Percentiles rank a stretch among this genome's conserved stretches.
Conservation (phyloP, 2,113 vertebrate species). For the Myotis davidii region DNA sequence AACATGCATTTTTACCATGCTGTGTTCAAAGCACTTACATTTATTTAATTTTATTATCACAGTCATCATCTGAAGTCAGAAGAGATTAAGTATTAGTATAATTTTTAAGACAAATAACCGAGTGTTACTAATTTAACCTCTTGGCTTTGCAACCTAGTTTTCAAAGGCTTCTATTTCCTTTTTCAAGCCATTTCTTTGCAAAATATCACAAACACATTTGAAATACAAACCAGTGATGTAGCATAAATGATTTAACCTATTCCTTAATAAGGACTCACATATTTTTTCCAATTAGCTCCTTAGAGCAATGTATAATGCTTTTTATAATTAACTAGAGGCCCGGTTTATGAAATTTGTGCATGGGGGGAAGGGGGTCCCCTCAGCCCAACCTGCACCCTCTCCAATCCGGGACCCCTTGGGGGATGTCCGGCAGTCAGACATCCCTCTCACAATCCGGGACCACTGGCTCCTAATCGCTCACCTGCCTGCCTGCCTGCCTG, state of each 20-base stretch:
- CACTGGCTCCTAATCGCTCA: too few species aligned
- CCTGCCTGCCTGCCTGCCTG: too few species aligned
- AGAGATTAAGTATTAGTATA: neutral
- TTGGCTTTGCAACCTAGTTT: neutral
- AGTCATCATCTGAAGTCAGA: slow-evolving; percentile 19
- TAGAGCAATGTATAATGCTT: neutral
- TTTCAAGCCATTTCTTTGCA: neutral
- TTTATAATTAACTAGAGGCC: neutral
- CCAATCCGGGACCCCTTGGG: too few species aligned
- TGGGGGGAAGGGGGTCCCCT: too few species aligned
- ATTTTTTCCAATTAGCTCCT: neutral
- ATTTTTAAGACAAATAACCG: slow-evolving; percentile 19
- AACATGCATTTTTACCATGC: slow-evolving; percentile 33
- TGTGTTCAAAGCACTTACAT: slow-evolving; percentile 37
- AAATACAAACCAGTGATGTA: neutral
- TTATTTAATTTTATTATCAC: slow-evolving; percentile 38
- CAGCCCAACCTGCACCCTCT: too few species aligned
- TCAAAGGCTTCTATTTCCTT: neutral
- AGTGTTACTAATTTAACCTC: neutral
- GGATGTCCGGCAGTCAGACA: too few species aligned
- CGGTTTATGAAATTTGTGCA: too few species aligned
- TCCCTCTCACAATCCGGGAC: too few species aligned
- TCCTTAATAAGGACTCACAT: neutral
- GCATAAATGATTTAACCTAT: neutral
- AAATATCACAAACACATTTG: neutral